Conservation (phyloP, 2,888 invertebrate genomes). For the Chaetogeoica ovagalla region DNA sequence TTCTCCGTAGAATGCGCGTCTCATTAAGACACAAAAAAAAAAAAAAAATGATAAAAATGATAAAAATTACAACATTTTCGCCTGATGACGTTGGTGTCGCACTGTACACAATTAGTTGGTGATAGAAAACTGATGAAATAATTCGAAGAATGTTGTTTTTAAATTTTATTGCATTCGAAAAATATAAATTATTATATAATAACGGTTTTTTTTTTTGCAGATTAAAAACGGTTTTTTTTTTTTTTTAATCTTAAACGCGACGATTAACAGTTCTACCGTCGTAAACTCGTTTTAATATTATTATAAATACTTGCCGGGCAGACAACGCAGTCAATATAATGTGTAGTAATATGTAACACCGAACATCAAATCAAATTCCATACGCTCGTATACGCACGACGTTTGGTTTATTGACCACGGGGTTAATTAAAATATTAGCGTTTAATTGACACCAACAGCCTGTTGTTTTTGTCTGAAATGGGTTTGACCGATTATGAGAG, state of each 20-base stretch:
- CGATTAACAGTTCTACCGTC: neutral
- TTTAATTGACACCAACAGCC: neutral
- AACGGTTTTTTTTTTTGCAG: too few relatives aligned
- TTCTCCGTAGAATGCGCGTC: too few relatives aligned
- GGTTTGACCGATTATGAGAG: neutral
- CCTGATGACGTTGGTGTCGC: neutral
- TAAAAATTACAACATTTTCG: too few relatives aligned
- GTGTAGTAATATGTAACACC: neutral
- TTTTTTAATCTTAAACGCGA: neutral
- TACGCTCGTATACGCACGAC: neutral
- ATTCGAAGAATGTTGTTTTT: neutral
- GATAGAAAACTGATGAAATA: neutral
- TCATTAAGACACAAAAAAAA: too few relatives aligned
- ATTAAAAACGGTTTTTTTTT: too few relatives aligned
- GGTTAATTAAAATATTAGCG: neutral
- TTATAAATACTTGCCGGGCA: neutral
- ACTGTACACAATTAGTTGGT: neutral
- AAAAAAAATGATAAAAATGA: too few relatives aligned
- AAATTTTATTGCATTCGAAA: neutral
- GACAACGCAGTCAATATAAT: too few relatives aligned
- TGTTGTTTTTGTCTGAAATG: neutral
- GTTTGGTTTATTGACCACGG: neutral
- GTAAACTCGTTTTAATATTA: neutral
- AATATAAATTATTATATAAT: neutral
- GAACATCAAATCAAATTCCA: neutral